These are phyloP conservation scores for Crotalus viridis DNA, from an alignment of 2,113 vertebrate species.

Conservation along the genomic window DNA sequence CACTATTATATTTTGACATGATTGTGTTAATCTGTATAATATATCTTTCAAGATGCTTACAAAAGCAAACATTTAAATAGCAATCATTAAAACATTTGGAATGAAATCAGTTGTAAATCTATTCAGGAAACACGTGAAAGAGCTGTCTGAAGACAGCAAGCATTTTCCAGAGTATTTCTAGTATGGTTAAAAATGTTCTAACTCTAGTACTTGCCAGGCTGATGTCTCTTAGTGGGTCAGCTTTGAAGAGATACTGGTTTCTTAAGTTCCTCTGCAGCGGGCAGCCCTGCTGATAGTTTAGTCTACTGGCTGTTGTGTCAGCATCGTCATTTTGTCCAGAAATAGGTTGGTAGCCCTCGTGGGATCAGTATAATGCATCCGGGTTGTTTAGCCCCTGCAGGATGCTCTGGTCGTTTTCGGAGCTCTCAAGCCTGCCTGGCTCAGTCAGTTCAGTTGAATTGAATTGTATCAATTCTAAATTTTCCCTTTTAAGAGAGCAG, in stretches of 20 bases:
- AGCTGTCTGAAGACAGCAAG: not conserved
- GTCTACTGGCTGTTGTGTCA: not conserved
- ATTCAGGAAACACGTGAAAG: not conserved
- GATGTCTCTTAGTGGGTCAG: not conserved
- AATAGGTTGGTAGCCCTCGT: not conserved
- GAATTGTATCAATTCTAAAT: not conserved
- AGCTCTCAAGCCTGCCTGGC: not conserved
- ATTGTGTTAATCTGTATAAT: not conserved
- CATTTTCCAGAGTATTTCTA: not conserved
- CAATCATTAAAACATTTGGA: not conserved
- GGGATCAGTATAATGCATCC: not conserved
- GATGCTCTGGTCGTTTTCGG: not conserved
- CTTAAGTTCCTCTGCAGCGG: not conserved
- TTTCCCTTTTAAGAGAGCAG: not conserved
- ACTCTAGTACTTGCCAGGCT: not conserved
- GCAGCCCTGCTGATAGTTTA: not conserved
- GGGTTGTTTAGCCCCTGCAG: not conserved
- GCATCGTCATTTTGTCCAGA: not conserved
- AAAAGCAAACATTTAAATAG: not conserved
- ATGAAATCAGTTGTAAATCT: not conserved
- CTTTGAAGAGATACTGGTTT: not conserved
- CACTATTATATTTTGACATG: not conserved
- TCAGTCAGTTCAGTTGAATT: not conserved
- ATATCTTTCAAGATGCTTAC: not conserved
- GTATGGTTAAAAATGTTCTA: not conserved